Base-by-base conservation (phyloP, 1,140 invertebrate species). In the Caenorhabditis tropicalis region DNA sequence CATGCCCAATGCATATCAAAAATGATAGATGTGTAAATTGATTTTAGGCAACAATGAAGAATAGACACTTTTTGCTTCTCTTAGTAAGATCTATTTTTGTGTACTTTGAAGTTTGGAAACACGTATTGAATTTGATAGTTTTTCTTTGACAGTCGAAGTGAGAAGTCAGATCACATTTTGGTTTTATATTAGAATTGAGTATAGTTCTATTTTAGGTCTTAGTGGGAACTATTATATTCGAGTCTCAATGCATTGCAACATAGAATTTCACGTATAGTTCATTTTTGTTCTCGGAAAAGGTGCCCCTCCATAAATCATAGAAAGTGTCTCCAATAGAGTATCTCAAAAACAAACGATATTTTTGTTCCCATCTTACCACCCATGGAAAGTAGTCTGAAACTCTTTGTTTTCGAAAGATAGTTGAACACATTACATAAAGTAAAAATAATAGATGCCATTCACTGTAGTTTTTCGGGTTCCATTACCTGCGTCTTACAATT, bases 11-110 rank as follows among this genome's bases (percentile, higher is more conserved):
- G 21, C 9, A 27, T n/a, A 56, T 56, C 24, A 15, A 10, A 65
- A 65, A 65, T 65, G 58, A 65, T 65, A 65, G 53, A 56, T 65
- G 31, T 65, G 36, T 65, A 9, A 33, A 33, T 65, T 33, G 33
- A 65, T 65, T 65, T 65, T 65, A 29, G 58, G 31, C 58, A 33
- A 33, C 29, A 3, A 27, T 56, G 24, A 56, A 56, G 48, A 51
- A 19, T 5, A 51, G 53, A 56, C 53, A 65, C 31, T 33, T 65
- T 65, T 65, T 36, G 29, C 31, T 65, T 65, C 58, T 0, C 53
- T 51, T 21, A 51, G 6, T n/a, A n/a, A 58, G 31, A 65, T 65
- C 58, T 65, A 65, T 65, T 65, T 65, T 16, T 65, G 58, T 65
- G 31, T 65, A 65, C 58, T 65, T 65, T 65, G 31, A 36, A 65